Evolutionary conservation across 2,797 vertebrate species (phyloP), one percentile per base, ranked within the genome.

Genomic region (Micropoecilia bifurca): DNA sequence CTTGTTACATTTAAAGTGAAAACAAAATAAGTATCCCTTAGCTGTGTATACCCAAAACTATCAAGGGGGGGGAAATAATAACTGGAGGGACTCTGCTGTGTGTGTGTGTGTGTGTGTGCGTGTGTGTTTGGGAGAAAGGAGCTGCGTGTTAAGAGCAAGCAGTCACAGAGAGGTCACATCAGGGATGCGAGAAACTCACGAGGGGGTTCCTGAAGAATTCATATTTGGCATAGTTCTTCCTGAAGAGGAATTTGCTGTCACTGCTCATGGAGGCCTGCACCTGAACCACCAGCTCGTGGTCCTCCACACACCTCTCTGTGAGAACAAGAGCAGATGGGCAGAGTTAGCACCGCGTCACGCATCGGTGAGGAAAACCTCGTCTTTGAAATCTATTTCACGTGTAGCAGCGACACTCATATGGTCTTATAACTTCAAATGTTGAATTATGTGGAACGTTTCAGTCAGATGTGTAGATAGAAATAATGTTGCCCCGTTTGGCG

Each of bases 161-260:
- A 83, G 83, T 84, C 85, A 84, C 66, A 68, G 80, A 89, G 84
- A 89, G 82, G 84, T 84, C 83, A 87, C 71, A 78, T 86, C 69
- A 72, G 82, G 79, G 88, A 89, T 84, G 88, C n/a, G 6, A 83
- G 80, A 75, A 79, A 92, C 94, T 95, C 91, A 99, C 98, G 96
- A 96, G 87, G 18, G 98, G 98, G 92, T 97, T 98, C 95, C 97
- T 99, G 95, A 99, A 99, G 95, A 99, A 99, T 96, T 99, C 98
- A 0, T 99, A 99, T 95, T 99, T 99, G 90, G 97, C 98, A 81
- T 99, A 99, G 95, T 99, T 99, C 96, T 99, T 99, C 94, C 98
- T 97, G 96, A 99, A 99, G 84, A 99, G 94, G 93, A 99, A 98
- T 96, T 97, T 97, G 82, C 98, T 97, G 88, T 99, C 98, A 68